Evolutionary conservation across 2,888 invertebrate genomes (phyloP).

Genomic region (Spicauda simplicius): DNA sequence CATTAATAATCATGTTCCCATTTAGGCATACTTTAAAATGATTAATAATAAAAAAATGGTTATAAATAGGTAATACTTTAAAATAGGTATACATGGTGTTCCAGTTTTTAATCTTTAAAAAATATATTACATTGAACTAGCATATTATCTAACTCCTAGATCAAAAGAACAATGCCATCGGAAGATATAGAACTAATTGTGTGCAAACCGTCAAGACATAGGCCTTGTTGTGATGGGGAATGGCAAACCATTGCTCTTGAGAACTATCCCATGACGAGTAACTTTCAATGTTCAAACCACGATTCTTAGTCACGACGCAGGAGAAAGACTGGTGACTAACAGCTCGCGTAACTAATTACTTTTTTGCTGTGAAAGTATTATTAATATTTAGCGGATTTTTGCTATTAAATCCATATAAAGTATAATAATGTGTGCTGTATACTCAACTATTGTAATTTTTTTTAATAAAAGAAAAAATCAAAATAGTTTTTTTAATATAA

Average conservation of each 20-base stretch:
- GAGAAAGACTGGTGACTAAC: slow-evolving; percentile 1
- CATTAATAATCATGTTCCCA: no score
- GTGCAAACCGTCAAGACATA: not conserved
- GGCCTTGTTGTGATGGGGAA: not conserved
- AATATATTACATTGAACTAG: no score
- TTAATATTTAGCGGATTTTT: not conserved
- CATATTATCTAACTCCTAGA: not conserved
- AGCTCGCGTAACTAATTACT: not conserved
- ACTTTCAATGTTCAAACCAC: slow-evolving; percentile 14
- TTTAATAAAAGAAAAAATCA: no score
- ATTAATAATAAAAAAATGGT: no score
- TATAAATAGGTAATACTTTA: no score
- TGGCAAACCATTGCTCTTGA: slow-evolving; percentile 4
- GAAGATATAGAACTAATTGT: not conserved
- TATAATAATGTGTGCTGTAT: no score
- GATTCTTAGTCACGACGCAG: slow-evolving; percentile 16
- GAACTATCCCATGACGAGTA: slow-evolving; percentile 1
- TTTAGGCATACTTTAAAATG: no score
- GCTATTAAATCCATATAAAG: no score
- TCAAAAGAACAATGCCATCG: not conserved
- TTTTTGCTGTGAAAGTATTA: not conserved
- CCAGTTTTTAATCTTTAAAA: no score
- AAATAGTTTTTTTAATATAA: no score
- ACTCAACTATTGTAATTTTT: no score
- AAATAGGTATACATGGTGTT: no score